Evolutionary conservation across 2,888 invertebrate species (phyloP).

Genomic region (Agrochola lota): DNA sequence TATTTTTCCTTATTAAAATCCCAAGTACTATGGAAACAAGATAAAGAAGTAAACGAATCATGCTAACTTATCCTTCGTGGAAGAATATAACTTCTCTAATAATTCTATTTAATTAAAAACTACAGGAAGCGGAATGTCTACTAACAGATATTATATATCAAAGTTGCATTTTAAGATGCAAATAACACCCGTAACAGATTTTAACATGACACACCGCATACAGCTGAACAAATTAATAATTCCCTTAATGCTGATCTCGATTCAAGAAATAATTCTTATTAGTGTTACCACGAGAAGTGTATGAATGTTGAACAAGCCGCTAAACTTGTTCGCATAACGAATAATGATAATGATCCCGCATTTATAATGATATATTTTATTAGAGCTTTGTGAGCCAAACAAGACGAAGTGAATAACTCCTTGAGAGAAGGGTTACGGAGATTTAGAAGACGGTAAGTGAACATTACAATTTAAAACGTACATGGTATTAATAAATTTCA

Average conservation of each 20-base stretch:
- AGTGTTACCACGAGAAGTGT: conserved; percentile 31
- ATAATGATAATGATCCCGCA: conserved; percentile 75
- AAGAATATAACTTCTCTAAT: neutral
- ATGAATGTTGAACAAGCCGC: conserved; percentile 59
- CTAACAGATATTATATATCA: neutral
- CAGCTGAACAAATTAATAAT: conserved; percentile 37
- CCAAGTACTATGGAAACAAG: neutral
- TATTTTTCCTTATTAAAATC: conserved; percentile 6
- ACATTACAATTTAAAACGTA: neutral
- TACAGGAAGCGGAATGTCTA: neutral
- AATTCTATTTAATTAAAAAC: neutral
- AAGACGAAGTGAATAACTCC: conserved; percentile 68
- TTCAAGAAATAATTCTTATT: conserved; percentile 51
- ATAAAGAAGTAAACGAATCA: neutral
- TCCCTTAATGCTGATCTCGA: neutral
- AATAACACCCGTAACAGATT: conserved; percentile 4
- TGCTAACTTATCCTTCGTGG: neutral
- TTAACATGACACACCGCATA: conserved; percentile 12
- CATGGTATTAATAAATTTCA: neutral
- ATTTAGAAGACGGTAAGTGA: conserved; percentile 43
- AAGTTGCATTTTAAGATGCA: neutral
- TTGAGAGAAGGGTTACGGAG: conserved; percentile 47
- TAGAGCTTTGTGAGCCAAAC: conserved; percentile 76
- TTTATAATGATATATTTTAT: conserved; percentile 80
- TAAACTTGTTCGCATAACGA: conserved; percentile 61